phyloP scores from a whole-genome alignment of 2,113 vertebrate species.

The Coregonus clupeaformis region DNA sequence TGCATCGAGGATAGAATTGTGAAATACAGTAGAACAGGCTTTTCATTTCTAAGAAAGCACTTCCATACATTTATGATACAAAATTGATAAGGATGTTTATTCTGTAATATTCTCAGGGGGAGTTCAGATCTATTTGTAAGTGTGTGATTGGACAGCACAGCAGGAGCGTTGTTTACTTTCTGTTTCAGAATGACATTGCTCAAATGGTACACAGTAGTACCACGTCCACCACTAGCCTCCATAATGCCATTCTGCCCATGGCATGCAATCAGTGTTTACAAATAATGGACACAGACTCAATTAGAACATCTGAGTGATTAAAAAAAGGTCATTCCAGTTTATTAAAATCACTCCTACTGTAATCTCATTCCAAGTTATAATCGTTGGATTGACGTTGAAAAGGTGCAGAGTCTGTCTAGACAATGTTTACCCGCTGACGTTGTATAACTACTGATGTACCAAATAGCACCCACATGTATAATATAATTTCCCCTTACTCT shows the following conservation, averaged over 20 bases:
- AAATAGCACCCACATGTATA: not conserved
- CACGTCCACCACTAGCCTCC: too few relatives aligned
- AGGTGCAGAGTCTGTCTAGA: not conserved
- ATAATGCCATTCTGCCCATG: too few relatives aligned
- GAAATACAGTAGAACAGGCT: not conserved
- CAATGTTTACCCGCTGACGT: not conserved
- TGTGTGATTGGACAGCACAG: too few relatives aligned
- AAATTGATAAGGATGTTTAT: not conserved
- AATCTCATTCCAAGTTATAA: not conserved
- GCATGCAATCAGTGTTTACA: too few relatives aligned
- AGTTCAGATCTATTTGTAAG: too few relatives aligned
- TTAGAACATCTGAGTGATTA: not conserved
- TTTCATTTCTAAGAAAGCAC: not conserved
- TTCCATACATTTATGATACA: not conserved
- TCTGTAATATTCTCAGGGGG: too few relatives aligned
- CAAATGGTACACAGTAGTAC: too few relatives aligned
- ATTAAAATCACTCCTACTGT: not conserved
- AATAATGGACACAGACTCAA: not conserved
- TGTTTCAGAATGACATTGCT: too few relatives aligned
- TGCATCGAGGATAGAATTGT: too few relatives aligned
- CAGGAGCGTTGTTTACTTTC: too few relatives aligned
- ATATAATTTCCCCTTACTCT: not conserved
- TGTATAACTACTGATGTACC: not conserved
- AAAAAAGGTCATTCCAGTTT: not conserved
- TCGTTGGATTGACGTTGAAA: not conserved